These are phyloP conservation scores for Catharus bicknelli DNA, from an alignment of 2,113 vertebrate species.

Conservation along the genomic window DNA sequence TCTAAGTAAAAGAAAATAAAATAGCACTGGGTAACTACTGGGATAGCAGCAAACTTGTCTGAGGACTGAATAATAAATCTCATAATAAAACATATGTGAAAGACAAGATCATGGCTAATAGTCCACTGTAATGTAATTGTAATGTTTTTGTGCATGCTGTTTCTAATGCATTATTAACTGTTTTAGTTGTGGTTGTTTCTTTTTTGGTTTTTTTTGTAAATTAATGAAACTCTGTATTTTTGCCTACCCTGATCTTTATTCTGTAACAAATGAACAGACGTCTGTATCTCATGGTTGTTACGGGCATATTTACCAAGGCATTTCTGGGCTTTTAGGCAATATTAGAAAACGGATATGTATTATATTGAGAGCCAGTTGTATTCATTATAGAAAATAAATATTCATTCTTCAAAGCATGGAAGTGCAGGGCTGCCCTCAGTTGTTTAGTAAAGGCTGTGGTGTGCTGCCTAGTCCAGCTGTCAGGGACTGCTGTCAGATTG, in stretches of 20 bases:
- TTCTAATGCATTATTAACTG: neutral
- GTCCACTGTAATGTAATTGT: neutral
- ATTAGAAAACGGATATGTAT: neutral
- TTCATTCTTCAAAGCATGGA: neutral
- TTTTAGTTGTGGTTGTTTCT: fast-evolving
- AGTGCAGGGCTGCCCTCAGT: neutral
- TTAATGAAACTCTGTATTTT: neutral
- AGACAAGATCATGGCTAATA: neutral
- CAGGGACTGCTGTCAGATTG: neutral
- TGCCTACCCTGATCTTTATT: neutral
- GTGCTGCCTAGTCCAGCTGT: neutral
- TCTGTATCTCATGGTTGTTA: neutral
- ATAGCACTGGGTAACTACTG: neutral
- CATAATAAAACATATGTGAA: neutral
- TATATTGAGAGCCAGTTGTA: neutral
- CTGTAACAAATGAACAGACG: neutral
- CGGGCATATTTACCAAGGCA: neutral
- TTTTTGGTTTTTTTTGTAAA: neutral
- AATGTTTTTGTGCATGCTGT: neutral
- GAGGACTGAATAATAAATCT: neutral
- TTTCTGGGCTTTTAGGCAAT: neutral
- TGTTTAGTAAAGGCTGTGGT: neutral
- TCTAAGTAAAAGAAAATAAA: neutral
- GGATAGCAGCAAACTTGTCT: neutral
- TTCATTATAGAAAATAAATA: neutral